Evolutionary conservation across 2,113 vertebrate genomes (phyloP).

Genomic region (Cynocephalus volans): DNA sequence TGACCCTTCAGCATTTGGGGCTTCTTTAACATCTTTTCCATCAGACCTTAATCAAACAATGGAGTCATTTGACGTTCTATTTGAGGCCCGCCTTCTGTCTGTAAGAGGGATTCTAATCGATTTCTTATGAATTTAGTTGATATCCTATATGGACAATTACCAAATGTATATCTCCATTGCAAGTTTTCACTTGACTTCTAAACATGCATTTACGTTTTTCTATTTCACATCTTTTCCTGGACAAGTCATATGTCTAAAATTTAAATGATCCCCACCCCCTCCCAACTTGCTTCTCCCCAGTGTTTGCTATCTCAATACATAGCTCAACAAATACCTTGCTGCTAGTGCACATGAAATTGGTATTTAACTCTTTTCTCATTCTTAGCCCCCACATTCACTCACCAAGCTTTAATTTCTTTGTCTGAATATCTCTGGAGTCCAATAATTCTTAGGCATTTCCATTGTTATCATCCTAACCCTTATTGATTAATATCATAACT

Average conservation of each 20-base stretch:
- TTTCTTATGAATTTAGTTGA: background rate
- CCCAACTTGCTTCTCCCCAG: background rate
- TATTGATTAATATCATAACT: background rate
- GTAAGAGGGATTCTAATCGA: background rate
- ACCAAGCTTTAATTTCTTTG: background rate
- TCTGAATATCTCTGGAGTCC: background rate
- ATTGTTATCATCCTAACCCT: background rate
- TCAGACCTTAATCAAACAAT: background rate
- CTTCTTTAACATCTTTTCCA: background rate
- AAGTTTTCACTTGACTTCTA: background rate
- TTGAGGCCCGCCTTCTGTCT: background rate
- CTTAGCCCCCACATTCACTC: background rate
- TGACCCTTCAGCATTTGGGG: background rate
- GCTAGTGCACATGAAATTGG: background rate
- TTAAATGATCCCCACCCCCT: rapidly evolving
- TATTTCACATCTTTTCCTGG: background rate
- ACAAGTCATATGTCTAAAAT: background rate
- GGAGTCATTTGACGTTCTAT: background rate
- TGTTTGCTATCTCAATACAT: background rate
- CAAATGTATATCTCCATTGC: background rate
- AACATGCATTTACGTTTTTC: background rate
- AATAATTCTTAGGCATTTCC: background rate
- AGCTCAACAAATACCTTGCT: background rate
- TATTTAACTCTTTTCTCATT: background rate
- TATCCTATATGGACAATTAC: background rate